These are phyloP conservation scores for Patella ulyssiponensis DNA, from an alignment of 2,888 invertebrate genomes.

Conservation along the genomic window DNA sequence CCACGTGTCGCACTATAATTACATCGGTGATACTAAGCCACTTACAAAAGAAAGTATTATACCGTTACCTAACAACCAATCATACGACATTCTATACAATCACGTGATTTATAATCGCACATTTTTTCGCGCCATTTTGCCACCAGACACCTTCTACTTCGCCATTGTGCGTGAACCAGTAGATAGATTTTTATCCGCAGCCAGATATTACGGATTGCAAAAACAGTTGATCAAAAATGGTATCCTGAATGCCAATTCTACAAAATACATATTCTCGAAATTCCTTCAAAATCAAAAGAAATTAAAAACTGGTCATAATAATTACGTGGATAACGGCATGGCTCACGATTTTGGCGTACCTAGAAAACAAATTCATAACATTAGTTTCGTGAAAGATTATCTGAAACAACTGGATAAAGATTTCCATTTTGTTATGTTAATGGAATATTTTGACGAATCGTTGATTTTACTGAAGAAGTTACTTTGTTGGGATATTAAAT, in stretches of 20 bases:
- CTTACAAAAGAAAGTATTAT: slow-evolving; percentile 42
- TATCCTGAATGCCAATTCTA: background rate
- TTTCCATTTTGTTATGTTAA: slow-evolving; percentile 62
- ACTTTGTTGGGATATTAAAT: slow-evolving; percentile 61
- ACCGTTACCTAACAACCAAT: slow-evolving; percentile 46
- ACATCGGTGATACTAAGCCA: slow-evolving; percentile 44
- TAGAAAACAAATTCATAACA: slow-evolving; percentile 13
- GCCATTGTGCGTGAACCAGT: slow-evolving; percentile 50
- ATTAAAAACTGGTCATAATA: background rate
- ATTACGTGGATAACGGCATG: slow-evolving; percentile 1
- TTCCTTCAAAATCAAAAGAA: slow-evolving; percentile 11
- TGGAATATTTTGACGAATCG: slow-evolving; percentile 67
- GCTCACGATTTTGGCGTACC: slow-evolving; percentile 16
- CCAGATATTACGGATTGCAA: slow-evolving; percentile 47
- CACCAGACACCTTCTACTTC: slow-evolving; percentile 41
- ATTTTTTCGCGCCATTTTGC: slow-evolving; percentile 41
- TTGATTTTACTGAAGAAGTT: slow-evolving; percentile 59
- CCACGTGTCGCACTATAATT: slow-evolving; percentile 40
- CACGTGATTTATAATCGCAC: slow-evolving; percentile 54
- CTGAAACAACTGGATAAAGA: slow-evolving; percentile 44
- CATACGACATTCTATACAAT: slow-evolving; percentile 53
- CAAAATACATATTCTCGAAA: slow-evolving; percentile 11
- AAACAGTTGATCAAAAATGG: slow-evolving; percentile 19
- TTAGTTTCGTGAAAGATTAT: slow-evolving; percentile 35
- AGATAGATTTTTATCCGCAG: slow-evolving; percentile 46